Evolutionary conservation across 2,888 invertebrate genomes (phyloP).

Genomic region (Zaprionus lineosus): DNA sequence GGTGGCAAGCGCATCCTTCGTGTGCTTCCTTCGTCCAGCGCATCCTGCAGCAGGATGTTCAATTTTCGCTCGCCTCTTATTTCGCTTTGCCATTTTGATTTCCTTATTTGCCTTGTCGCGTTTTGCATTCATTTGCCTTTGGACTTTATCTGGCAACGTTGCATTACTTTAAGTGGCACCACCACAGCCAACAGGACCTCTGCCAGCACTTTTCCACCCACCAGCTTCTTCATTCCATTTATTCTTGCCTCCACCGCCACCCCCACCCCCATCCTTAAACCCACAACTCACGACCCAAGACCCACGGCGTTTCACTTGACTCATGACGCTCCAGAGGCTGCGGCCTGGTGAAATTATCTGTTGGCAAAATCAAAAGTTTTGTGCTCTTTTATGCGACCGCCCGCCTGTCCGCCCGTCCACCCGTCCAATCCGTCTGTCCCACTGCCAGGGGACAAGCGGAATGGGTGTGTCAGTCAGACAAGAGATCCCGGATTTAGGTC

Average conservation of each 20-base stretch:
- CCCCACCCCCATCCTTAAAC: neutral
- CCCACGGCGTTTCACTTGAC: too few species aligned
- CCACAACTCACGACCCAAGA: too few species aligned
- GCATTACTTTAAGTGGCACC: constrained; percentile 73
- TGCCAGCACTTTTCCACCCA: constrained; percentile 10
- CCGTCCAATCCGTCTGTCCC: too few species aligned
- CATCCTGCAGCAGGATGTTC: constrained; percentile 75
- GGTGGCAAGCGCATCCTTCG: constrained; percentile 20
- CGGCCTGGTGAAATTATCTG: constrained; percentile 60
- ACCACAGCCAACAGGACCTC: neutral
- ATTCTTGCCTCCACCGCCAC: neutral
- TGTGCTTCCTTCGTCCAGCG: constrained; percentile 40
- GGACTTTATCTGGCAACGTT: constrained; percentile 54
- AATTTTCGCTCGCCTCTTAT: constrained; percentile 74
- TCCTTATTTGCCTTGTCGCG: constrained; percentile 74
- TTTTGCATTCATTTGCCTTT: constrained; percentile 59
- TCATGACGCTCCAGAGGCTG: constrained; percentile 36
- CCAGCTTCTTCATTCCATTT: neutral
- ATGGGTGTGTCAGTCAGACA: constrained; percentile 36
- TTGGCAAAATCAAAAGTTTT: constrained; percentile 68
- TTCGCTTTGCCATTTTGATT: constrained; percentile 72
- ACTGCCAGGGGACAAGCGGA: constrained; percentile 10
- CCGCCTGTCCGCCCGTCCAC: too few species aligned
- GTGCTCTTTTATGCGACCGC: constrained; percentile 56
- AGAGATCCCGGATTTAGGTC: constrained; percentile 53